Base-by-base conservation (phyloP, 30 jellyfish, hydroid and myxozoan genomes). In the Mastigias papua region DNA sequence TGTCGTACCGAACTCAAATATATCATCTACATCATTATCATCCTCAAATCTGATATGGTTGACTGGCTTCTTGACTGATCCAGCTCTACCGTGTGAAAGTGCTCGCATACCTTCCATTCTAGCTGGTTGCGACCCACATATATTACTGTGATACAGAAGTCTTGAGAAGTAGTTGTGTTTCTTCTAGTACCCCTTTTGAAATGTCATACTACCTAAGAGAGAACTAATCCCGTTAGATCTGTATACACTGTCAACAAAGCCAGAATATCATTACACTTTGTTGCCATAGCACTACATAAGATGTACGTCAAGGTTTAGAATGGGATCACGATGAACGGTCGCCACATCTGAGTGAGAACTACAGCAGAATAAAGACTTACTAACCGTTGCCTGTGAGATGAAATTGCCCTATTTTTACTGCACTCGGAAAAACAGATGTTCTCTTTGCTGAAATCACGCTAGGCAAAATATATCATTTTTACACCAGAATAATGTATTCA, bases 11-110 rank as follows among this genome's bases (percentile, higher is more conserved):
- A 87, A 87, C 1, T 74, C 58, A 68, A 65, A 93, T 20, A 68
- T 50, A 11, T 63, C 95, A 30, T 93, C 93, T 21, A 93, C 81
- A 21, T 87, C 97, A 10, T 75, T 84, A 23, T 88, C 98, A 74
- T 88, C 84, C 35, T 93, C 97, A 42, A 93, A 61, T 46, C 98
- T 76, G 1, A 91, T 87, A 84, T 93, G 98, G 62, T 87, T 79
- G 9, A 93, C 83, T 7, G 80, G 48, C 30, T 84, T 67, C 61
- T 70, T 84, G 21, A 25, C 30, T 20, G 87, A 49, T 23, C 76
- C 61, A 5, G 80, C 50, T 69, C 73, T 42, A 20, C 85, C 78
- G 6, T 71, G 68, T 6, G 30, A 28, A 34, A 80, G 32, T n/a
- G 49, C 21, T 80, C 91, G 65, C 16, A 21, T 20, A 26, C 62